These are phyloP conservation scores for Anoura caudifer DNA, from an alignment of 2,113 vertebrate genomes.

Conservation along the genomic window DNA sequence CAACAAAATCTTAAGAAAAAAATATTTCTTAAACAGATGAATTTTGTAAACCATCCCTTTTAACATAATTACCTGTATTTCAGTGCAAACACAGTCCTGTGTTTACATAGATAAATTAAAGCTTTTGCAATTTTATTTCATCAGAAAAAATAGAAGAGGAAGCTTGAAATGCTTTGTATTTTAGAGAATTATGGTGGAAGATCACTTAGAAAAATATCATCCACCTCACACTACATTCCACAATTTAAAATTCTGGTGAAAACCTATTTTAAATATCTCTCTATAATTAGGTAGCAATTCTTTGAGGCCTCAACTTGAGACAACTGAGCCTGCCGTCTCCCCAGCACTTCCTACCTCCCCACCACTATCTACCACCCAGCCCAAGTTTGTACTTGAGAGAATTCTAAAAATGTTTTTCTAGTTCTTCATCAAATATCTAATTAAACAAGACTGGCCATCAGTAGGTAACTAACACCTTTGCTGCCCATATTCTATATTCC, in stretches of 20 bases:
- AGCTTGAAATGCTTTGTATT: not conserved
- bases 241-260: not conserved
- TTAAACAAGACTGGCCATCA: not conserved
- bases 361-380: not conserved
- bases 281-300: not conserved
- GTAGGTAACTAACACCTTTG: not conserved
- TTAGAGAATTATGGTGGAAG: not conserved
- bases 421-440: not conserved
- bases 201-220: not conserved
- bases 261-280: not conserved
- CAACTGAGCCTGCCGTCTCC: not conserved
- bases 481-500: not conserved
- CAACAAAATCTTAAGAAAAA: slow-evolving; percentile 19
- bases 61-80: slow-evolving; percentile 35
- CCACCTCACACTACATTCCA: not conserved
- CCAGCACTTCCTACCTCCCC: not conserved
- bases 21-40: not conserved
- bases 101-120: slow-evolving; percentile 13
- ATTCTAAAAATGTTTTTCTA: not conserved
- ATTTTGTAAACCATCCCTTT: slow-evolving; percentile 15
- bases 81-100: not conserved
- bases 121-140: not conserved
- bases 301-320: not conserved
- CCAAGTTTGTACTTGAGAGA: not conserved
- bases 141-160: not conserved